Base-by-base conservation (phyloP, 2,888 invertebrate genomes). In the Physocephala rufipes region DNA sequence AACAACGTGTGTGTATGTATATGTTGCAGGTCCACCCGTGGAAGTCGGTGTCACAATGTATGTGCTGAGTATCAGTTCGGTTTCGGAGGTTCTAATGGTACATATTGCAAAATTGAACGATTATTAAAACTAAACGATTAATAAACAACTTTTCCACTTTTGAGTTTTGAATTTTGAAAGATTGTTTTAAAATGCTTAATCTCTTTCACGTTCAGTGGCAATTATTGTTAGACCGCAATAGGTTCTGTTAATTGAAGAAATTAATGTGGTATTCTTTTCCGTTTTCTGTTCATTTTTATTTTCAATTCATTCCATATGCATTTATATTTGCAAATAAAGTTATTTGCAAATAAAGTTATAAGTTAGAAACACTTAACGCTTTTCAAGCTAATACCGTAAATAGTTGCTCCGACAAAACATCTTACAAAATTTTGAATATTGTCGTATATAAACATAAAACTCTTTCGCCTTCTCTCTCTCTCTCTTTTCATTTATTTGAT, bases 51-150 rank as follows among this genome's bases (percentile, higher is more conserved):
- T 97, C 90, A 96, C 96, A 89, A 95, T 97, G 93, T 96, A 95
- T 91, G 96, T 97, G 89, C 93, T 96, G 90, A 95, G 95, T 90
- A 97, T 97, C 92, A 95, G 95, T 90, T 95, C 96, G 88, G 95
- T 97, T 89, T 96, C 96, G 89, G 97, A 97, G 92, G 96, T 96
- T 89, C 93, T 95, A 91, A 97, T 96, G 96, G 96, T 96, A 93
- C 89, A 89, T 87, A 87, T n/a, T 81, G 76, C 77, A 76, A 74
- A 76, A 74, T 68, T 58, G 70, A 74, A 26, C 49, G 12, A 51
- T 65, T 24, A 65, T 16, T 19, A 51, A 26, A 71, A 71, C 62
- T 71, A 67, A 70, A 70, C 65, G 70, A 67, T 53, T 19, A 30
- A 36, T 5, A 9, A 53, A 43, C 43, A 66, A 66, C 21, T 49